Evolutionary conservation across 2,888 invertebrate species (phyloP).

Genomic region (Syrphus vitripennis): DNA sequence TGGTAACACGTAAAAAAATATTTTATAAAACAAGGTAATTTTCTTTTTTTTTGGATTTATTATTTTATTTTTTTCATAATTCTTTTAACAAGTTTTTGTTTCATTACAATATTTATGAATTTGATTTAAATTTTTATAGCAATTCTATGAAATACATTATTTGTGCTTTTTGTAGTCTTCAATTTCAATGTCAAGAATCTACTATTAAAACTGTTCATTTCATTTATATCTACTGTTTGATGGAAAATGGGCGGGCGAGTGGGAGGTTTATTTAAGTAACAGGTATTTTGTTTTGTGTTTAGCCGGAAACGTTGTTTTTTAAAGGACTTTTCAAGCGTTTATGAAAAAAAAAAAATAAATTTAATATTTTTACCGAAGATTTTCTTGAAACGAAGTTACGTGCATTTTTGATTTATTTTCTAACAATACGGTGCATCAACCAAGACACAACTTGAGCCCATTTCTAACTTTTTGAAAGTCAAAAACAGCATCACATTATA

Average conservation of each 20-base stretch:
- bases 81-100: slow-evolving; percentile 32
- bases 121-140: slow-evolving; percentile 22
- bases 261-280: neutral
- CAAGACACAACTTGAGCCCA: neutral
- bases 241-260: neutral
- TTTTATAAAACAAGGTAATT: neutral
- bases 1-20: slow-evolving; percentile 1
- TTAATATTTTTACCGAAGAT: neutral
- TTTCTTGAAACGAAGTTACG: neutral
- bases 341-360: neutral
- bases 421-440: neutral
- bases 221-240: neutral
- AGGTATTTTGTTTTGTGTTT: neutral
- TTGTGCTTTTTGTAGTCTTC: slow-evolving; percentile 23
- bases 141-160: slow-evolving; percentile 61
- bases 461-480: slow-evolving; percentile 10
- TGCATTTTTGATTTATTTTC: neutral
- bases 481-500: neutral
- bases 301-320: neutral
- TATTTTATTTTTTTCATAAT: slow-evolving; percentile 41
- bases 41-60: slow-evolving; percentile 25
- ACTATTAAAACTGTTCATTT: slow-evolving; percentile 1
- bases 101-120: slow-evolving; percentile 28
- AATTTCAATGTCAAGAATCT: neutral
- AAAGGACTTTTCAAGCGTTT: neutral